Base-by-base conservation (phyloP, 2,113 vertebrate species). In the Platycercus adscitus region DNA sequence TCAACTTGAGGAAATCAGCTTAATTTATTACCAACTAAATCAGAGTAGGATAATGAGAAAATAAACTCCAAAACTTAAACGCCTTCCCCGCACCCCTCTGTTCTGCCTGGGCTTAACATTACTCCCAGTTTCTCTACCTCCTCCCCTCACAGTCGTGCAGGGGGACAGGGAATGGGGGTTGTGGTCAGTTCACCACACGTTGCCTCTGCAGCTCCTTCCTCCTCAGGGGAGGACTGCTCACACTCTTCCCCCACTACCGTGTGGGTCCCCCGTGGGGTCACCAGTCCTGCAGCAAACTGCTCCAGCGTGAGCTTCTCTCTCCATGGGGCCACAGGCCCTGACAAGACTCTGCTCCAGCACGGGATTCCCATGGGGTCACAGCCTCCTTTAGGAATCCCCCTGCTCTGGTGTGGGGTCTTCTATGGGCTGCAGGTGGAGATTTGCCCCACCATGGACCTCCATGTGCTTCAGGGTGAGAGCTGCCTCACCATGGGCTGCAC, bases 101-200 rank as follows among this genome's bases (percentile, higher is more conserved):
- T 33, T 31, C 49, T 47, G 76, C 49, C 17, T 18, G 18, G 31
- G 23, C 10, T 52, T 14, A 66, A 19, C 21, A 53, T 77, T 6
- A 47, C 6, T 37, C n/a, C n/a, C 7, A 9, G 35, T 19, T 64
- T 46, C 21, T 13, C 17, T 37, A 12, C 47, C 33, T 37, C 9
- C 6, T 18, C 8, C 12, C 3, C 7, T 10, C 2, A 0, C 14
- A 19, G 6, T 4, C 4, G 21, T 15, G 4, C 29, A 49, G 53
- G 31, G 37, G 14, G 39, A 55, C 1, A 3, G 64, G 39, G 11
- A 73, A 43, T 8, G 6, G 12, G 12, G 8, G 23, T n/a, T 49
- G 3, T 0, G 1, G 16, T 63, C 35, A 68, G 21, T 79, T n/a
- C 31, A 21, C 53, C 18, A 29, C 4, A 2, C 1, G 0, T 15